Percentiles rank a stretch among this genome's conserved stretches.
Conservation (phyloP, 2,113 vertebrate genomes). For the Caranx ignobilis region DNA sequence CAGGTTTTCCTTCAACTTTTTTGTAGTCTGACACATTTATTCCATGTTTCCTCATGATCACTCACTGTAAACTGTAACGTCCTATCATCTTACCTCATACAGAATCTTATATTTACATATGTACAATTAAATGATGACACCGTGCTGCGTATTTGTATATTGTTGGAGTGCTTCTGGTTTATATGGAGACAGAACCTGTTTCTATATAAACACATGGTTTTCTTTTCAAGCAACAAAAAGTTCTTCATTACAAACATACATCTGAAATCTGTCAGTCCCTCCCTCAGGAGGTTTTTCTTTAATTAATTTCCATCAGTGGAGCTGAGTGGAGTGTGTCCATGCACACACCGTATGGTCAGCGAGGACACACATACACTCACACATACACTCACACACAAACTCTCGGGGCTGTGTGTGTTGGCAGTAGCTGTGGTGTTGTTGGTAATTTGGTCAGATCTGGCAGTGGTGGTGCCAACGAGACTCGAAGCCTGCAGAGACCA, state of each 20-base stretch:
- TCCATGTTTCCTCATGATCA: neutral
- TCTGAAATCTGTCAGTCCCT: neutral
- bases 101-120: neutral
- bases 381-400: conserved; percentile 12
- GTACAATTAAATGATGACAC: neutral
- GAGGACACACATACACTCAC: conserved; percentile 6
- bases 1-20: neutral
- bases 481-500: conserved; percentile 56
- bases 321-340: conserved; percentile 2
- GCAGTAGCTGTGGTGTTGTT: conserved; percentile 49
- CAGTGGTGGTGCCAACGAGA: conserved; percentile 61
- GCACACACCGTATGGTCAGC: conserved; percentile 34
- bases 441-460: conserved; percentile 72
- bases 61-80: neutral
- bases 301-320: neutral
- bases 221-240: neutral
- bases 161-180: neutral
- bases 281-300: neutral
- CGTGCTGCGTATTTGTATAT: neutral
- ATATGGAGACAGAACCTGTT: neutral
- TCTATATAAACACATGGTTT: conserved; percentile 3
- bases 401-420: conserved; percentile 37
- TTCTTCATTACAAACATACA: neutral
- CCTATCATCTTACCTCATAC: no score
- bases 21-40: neutral